Base-by-base conservation (phyloP, 2,797 vertebrate species). In the Trachurus trachurus region DNA sequence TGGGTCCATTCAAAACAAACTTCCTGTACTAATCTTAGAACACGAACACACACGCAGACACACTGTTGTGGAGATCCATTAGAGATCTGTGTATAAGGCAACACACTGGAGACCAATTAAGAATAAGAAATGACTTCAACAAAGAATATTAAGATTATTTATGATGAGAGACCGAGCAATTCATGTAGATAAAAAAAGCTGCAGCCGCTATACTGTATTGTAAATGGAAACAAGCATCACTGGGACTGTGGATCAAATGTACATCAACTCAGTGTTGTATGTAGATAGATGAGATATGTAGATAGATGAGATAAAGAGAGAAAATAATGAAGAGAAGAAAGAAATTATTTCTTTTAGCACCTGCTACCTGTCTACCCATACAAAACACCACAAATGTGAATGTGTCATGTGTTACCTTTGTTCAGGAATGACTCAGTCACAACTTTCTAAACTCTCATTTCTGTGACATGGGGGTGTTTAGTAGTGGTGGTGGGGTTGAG, bases 1-100 rank as follows among this genome's bases (percentile, higher is more conserved):
- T 58, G 75, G 72, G 83, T 74, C 79, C 61, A 42, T 83, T 87
- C 58, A 83, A 83, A 78, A 70, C 60, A 82, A 79, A 71, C 73
- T 64, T 71, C 61, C 66, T 71, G 76, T 64, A 78, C 73, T 80
- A 81, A 89, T 84, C 61, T 83, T 76, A 74, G 75, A 74, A 71
- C 17, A 54, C 22, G 62, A 57, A 45, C 5, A 21, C 67, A 76
- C 17, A 54, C 22, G 62, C 57, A 45, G 4, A 21, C 67, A 76
- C 67, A 80, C 34, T 19, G 40, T 52, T 64, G 40, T 22, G 49
- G 31, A 60, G 66, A 80, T 78, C 71, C 42, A 67, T 78, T 53
- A 76, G 52, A 61, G 58, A 65, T 65, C 66, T n/a, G 53, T 60
- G 34, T 37, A 37, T 9, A 47, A 78, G 71, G 71, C 68, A 70